Evolutionary conservation across 1,140 invertebrate genomes (phyloP), one percentile per base, ranked within the genome.

Genomic region (Caenorhabditis brenneri): DNA sequence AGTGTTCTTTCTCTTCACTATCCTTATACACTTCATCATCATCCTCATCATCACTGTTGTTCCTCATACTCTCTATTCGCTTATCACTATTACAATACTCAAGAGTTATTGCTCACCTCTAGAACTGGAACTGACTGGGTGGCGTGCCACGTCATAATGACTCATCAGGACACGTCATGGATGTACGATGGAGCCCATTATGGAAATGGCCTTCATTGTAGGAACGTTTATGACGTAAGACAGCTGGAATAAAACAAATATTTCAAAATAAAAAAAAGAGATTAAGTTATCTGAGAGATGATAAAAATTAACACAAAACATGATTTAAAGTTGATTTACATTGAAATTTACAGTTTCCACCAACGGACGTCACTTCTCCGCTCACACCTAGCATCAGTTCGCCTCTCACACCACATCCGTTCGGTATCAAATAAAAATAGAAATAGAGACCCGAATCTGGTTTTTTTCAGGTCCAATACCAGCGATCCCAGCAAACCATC

Each of bases 11-110:
- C 36, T 46, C 36, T 10, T 31, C 36, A 42, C 65, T 42, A 39
- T 74, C 33, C 29, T 42, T 46, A 27, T 31, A 39, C 65, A 74
- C 65, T 74, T 74, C 65, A 74, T 74, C 58, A 36, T 65, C 31
- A 65, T 65, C 58, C 3, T 65, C 58, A 65, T 65, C 58, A 74
- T 58, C 53, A 42, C 36, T 74, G 65, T 29, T 15, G 16, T 42
- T 42, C 65, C 36, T n/a, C 22, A 22, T 74, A 33, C 46, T 46
- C 58, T 33, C 16, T 19, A 74, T n/a, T 29, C 24, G 53, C 53
- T 58, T 24, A 42, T 42, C 65, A 10, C 12, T 74, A 7, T 12
- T 36, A 74, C 46, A 74, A 74, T 74, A 27, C 65, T 74, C 65
- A 36, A 65, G 58, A 74, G 27, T 74, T n/a, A 24, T 74, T 24